These are phyloP conservation scores for Laodelphax striatellus DNA, from an alignment of 1,140 invertebrate species.

Conservation along the genomic window DNA sequence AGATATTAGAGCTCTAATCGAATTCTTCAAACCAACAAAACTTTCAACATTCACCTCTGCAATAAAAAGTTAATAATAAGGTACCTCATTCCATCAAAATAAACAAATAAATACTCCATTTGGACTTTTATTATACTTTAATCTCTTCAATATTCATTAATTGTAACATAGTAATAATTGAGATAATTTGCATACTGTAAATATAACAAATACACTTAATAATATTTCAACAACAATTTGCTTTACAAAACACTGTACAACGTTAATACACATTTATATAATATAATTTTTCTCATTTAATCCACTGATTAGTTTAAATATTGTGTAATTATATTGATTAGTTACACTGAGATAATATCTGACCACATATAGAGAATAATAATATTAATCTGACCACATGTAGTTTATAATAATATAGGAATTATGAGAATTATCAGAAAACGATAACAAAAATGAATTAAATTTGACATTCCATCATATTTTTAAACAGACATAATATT, in stretches of 20 bases:
- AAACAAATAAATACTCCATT: neutral
- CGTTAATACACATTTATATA: slow-evolving; percentile 1
- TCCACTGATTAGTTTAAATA: slow-evolving; percentile 2
- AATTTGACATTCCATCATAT: too few species aligned
- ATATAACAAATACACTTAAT: slow-evolving; percentile 7
- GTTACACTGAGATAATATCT: too few species aligned
- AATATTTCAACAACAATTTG: slow-evolving; percentile 6
- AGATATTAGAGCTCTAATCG: too few species aligned
- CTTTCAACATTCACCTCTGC: too few species aligned
- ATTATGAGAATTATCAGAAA: too few species aligned
- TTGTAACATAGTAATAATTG: slow-evolving; percentile 12
- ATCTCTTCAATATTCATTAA: slow-evolving; percentile 13
- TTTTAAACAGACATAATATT: too few species aligned
- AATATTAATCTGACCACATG: too few species aligned
- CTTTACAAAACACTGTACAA: neutral
- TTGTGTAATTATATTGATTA: neutral
- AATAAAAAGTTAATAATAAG: too few species aligned
- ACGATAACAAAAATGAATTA: too few species aligned
- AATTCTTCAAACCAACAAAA: too few species aligned
- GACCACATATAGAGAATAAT: too few species aligned
- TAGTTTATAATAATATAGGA: too few species aligned
- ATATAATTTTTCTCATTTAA: neutral
- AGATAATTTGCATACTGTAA: slow-evolving; percentile 5
- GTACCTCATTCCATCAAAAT: neutral
- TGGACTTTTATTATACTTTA: slow-evolving; percentile 6